Evolutionary conservation across 2,797 vertebrate genomes (phyloP).

Genomic region (Phoebastria nigripes): DNA sequence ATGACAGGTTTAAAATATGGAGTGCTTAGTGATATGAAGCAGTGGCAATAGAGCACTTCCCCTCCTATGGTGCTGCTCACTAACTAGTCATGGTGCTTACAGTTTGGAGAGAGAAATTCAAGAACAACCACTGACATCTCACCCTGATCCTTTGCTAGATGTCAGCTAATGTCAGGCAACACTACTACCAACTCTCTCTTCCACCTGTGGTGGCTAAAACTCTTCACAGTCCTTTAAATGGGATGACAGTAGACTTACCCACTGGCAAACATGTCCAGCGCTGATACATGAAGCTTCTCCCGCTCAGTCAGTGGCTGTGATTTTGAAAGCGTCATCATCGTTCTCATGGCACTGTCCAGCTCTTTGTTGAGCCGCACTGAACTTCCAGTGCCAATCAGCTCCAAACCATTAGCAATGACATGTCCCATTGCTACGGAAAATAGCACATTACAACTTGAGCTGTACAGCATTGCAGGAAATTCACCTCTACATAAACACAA

Average conservation of each 20-base stretch:
- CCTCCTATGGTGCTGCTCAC: background rate
- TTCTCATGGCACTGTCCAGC: slow-evolving; percentile 77
- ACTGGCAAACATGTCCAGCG: slow-evolving; percentile 82
- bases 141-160: background rate
- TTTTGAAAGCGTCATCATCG: slow-evolving; percentile 76
- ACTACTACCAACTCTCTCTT: background rate
- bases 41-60: background rate
- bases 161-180: background rate
- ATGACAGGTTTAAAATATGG: background rate
- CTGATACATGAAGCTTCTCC: slow-evolving; percentile 86
- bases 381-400: slow-evolving; percentile 79
- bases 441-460: background rate
- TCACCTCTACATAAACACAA: background rate
- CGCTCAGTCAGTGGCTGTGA: slow-evolving; percentile 80
- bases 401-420: slow-evolving; percentile 84
- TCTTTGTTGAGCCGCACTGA: slow-evolving; percentile 77
- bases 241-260: slow-evolving; percentile 78
- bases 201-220: background rate
- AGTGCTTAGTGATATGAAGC: background rate
- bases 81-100: background rate
- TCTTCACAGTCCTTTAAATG: background rate
- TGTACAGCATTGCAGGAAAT: background rate
- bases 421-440: slow-evolving; percentile 87
- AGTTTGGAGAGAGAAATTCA: background rate
- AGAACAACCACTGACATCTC: background rate